phyloP scores from a whole-genome alignment of 2,797 vertebrate species.

The Sorex maritimensis region DNA sequence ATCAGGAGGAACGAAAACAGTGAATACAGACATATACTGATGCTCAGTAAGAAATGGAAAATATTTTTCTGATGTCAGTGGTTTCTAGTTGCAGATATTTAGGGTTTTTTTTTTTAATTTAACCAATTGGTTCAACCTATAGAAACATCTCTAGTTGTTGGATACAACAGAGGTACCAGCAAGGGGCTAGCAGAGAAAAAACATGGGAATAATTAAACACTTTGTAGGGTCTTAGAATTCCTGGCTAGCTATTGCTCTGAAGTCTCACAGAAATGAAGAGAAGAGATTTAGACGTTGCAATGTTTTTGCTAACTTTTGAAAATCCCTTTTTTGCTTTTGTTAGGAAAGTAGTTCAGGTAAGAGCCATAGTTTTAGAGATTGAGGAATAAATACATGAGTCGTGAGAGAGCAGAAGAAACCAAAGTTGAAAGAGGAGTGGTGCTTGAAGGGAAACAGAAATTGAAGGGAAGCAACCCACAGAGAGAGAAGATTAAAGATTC shows the following conservation, averaged over 20 bases:
- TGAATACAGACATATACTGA: not conserved
- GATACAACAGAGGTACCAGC: not conserved
- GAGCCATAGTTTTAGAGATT: not conserved
- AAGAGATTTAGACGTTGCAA: not conserved
- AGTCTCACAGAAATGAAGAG: not conserved
- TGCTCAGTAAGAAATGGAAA: not conserved
- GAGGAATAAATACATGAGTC: not conserved
- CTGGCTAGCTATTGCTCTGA: not conserved
- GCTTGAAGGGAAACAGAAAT: not conserved
- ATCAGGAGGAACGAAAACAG: not conserved
- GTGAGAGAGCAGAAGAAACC: not conserved
- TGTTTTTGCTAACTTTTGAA: not conserved
- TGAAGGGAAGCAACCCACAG: not conserved
- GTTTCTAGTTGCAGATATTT: slow-evolving; percentile 31
- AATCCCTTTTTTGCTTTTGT: not conserved
- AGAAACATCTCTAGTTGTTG: not conserved
- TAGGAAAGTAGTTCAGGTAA: not conserved
- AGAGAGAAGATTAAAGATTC: not conserved
- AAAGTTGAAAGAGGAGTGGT: not conserved
- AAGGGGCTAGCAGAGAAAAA: not conserved
- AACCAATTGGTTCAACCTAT: not conserved
- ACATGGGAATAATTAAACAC: not conserved
- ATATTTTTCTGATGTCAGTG: not conserved
- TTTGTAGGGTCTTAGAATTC: not conserved
- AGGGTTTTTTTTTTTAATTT: not conserved